Evolutionary conservation across 2,113 vertebrate genomes (phyloP), one percentile per base, ranked within the genome.

Genomic region (Recurvirostra avosetta): DNA sequence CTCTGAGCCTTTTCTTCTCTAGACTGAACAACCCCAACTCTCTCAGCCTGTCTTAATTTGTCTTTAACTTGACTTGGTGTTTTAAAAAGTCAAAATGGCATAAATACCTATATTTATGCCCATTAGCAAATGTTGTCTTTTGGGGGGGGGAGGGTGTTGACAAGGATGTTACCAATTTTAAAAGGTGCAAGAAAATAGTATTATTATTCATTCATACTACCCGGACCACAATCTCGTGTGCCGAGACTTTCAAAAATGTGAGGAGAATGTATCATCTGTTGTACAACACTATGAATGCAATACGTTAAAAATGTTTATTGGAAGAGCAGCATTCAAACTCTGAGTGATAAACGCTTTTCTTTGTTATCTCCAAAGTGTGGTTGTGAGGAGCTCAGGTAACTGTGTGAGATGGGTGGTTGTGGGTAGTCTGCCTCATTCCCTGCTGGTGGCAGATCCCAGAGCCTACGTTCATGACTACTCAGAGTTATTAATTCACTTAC

Each of bases 381-480:
- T 9, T 74, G 20, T 67, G 55, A 91, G 65, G 36, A 62, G n/a
- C 52, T 92, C 25, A 5, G 58, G 10, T 59, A 67, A n/a, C 38
- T 55, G 4, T 29, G n/a, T 43, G 61, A 56, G n/a, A 15, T 43
- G 45, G 14, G 14, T 23, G 27, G 6, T 23, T 93, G 40, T 47
- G 26, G 63, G n/a, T 45, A 16, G 26, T 68, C 40, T 41, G 25
- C 41, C 27, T 71, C 10, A 2, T 79, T 80, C 67, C 47, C 38
- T 7, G 8, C 19, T 83, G 71, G 26, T 62, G 30, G 19, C 8
- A 6, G 13, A 65, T 92, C 30, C 53, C 27, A 38, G 78, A 62
- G 34, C 52, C 40, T 27, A 12, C 0, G 0, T 43, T 92, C 9
- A 8, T 47, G 53, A 49, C 53, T 41, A 6, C 20, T 95, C 67